Percentiles rank a stretch among this genome's conserved stretches.
Evolutionary conservation across 2,888 invertebrate genomes (phyloP).

Genomic region (Brenthis hecate): DNA sequence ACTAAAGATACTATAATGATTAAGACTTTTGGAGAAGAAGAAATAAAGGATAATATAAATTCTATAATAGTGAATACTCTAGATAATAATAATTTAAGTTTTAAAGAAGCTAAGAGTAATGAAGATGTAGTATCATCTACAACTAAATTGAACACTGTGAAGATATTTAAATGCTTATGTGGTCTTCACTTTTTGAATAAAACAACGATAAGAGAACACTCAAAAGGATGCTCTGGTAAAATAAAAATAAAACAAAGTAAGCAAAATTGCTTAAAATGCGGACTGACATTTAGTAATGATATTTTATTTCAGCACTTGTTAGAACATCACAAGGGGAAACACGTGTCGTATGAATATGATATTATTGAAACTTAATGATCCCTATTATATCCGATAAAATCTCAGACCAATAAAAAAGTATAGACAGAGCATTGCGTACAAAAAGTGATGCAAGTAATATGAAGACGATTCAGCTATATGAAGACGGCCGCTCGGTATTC

Average conservation of each 20-base stretch:
- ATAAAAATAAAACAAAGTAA: conserved; percentile 39
- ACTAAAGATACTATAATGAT: conserved; percentile 53
- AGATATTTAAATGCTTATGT: conserved; percentile 62
- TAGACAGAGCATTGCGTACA: too few relatives aligned
- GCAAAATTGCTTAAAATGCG: conserved; percentile 65
- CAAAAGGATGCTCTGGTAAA: conserved; percentile 39
- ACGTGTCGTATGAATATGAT: conserved; percentile 49
- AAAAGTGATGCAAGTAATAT: too few relatives aligned
- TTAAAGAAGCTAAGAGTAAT: conserved; percentile 4
- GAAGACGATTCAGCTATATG: too few relatives aligned
- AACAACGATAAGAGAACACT: conserved; percentile 50
- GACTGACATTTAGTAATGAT: conserved; percentile 57
- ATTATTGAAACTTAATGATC: conserved; percentile 42
- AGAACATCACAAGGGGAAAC: conserved; percentile 60
- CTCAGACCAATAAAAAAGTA: too few relatives aligned
- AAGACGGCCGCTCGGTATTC: too few relatives aligned
- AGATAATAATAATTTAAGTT: neutral
- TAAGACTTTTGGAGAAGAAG: conserved; percentile 44
- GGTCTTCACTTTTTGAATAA: conserved; percentile 60
- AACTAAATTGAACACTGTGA: conserved; percentile 36
- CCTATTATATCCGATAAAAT: too few relatives aligned
- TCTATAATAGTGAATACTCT: neutral
- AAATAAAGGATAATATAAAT: conserved; percentile 6
- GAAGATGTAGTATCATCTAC: neutral
- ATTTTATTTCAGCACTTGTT: conserved; percentile 63